Percentiles rank a stretch among this genome's conserved stretches.
Evolutionary conservation across 2,888 invertebrate genomes (phyloP).

Genomic region (Zhuqinia jingwanae): DNA sequence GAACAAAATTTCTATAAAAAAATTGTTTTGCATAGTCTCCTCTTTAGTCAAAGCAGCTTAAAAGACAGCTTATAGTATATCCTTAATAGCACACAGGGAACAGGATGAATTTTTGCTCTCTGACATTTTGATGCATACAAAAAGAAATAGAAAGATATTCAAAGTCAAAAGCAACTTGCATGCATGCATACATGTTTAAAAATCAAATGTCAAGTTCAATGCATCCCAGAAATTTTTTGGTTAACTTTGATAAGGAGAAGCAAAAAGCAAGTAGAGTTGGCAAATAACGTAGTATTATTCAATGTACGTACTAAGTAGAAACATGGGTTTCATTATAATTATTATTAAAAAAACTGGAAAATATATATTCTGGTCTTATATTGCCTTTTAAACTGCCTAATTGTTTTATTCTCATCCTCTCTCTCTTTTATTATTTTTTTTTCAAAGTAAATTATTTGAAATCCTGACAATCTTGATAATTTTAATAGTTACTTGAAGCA

Average conservation of each 20-base stretch:
- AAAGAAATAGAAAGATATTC: constrained; percentile 36
- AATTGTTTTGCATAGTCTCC: no score
- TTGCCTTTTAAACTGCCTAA: background rate
- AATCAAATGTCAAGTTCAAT: constrained; percentile 10
- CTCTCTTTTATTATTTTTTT: constrained; percentile 14
- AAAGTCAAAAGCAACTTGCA: constrained; percentile 7
- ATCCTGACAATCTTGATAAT: constrained; percentile 63
- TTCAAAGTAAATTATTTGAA: constrained; percentile 6
- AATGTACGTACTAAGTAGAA: no score
- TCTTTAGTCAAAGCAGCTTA: no score
- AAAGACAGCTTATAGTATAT: no score
- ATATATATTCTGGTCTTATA: no score
- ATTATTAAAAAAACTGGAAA: no score
- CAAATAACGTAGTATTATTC: no score
- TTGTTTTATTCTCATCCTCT: no score
- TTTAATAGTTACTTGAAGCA: constrained; percentile 63
- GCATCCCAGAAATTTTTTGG: background rate
- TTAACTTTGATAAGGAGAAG: no score
- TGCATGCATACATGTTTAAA: no score
- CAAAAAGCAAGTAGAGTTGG: no score
- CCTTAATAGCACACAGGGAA: background rate
- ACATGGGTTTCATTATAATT: no score
- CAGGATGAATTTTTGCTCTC: constrained; percentile 43
- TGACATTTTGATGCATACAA: constrained; percentile 60
- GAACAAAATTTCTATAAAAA: background rate